Conservation (phyloP, 2,797 vertebrate genomes). For the Intellagama lesueurii region DNA sequence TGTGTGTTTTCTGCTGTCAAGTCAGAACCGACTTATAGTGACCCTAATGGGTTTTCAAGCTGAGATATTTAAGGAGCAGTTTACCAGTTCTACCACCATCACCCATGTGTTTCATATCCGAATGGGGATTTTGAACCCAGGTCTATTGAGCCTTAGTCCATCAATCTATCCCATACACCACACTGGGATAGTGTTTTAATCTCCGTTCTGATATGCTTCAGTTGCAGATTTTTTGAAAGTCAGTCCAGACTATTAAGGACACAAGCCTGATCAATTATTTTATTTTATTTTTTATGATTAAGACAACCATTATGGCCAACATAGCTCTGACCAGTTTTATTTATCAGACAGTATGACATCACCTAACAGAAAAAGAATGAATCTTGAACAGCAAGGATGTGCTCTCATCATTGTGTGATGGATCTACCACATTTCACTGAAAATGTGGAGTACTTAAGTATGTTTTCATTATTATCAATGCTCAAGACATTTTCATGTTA, state of each 20-base stretch:
- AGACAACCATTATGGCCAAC: not conserved
- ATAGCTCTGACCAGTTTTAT: not conserved
- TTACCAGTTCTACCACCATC: too few relatives aligned
- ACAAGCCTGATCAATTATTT: not conserved
- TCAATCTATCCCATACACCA: too few relatives aligned
- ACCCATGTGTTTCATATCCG: too few relatives aligned
- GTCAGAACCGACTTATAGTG: too few relatives aligned
- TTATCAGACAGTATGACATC: not conserved
- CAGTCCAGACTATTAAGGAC: not conserved
- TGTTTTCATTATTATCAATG: slow-evolving; percentile 41
- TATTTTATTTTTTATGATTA: not conserved
- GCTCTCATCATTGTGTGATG: slow-evolving; percentile 59
- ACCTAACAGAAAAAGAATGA: slow-evolving; percentile 47
- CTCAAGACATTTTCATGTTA: slow-evolving; percentile 57
- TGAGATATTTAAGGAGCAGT: too few relatives aligned
- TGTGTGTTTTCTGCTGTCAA: too few relatives aligned
- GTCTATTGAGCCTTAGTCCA: too few relatives aligned
- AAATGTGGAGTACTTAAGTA: slow-evolving; percentile 15
- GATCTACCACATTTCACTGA: slow-evolving; percentile 47
- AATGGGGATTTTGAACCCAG: too few relatives aligned
- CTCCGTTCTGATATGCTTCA: not conserved
- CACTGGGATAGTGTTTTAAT: not conserved
- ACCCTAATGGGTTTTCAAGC: too few relatives aligned
- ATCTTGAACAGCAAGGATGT: slow-evolving; percentile 53
- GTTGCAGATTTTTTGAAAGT: not conserved